Evolutionary conservation across 2,113 vertebrate species (phyloP), one percentile per base, ranked within the genome.

Genomic region (Formicarius rufipectus): DNA sequence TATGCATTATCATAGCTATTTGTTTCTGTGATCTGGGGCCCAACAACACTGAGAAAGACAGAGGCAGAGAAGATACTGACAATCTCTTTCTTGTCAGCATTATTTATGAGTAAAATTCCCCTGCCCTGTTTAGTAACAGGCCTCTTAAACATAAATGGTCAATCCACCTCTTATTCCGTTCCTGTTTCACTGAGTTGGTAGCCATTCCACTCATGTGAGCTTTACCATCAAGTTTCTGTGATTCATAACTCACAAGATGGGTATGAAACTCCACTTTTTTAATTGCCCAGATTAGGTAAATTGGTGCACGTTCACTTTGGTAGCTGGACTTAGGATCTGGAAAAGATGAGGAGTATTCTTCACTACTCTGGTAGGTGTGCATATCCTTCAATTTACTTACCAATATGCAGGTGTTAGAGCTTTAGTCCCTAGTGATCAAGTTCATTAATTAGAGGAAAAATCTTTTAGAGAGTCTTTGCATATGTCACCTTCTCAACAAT

Each of bases 251-350:
- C 4, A 2, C 6, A 40, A 18, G 13, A 15, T 44, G 24, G 7
- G 12, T 24, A 39, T 7, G 3, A 62, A 66, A 10, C 44, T 71
- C 10, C 12, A 28, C 3, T 49, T 89, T 55, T 7, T 40, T 58
- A 55, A 3, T 35, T 66, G 5, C 12, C 10, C 20, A n/a, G 6
- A 30, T 6, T 23, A 2, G 14, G 7, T 14, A 1, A 0, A 0
- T 28, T 53, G 10, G 18, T 25, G 19, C 14, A 33, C 9, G 17
- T 6, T 3, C 6, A 23, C 5, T 20, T 56, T 31, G 33, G 9
- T 21, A 12, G 1, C 16, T 33, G 18, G 7, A 25, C 3, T 25
- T 68, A 14, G 3, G 3, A 9, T 44, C 53, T 69, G 35, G 50
- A 82, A 71, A 45, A 66, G 3, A 1, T 74, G 19, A 7, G 33